Percentiles rank a stretch among this genome's conserved stretches.
phyloP scores from a whole-genome alignment of 2,113 vertebrate species.

The Corythornis cristatus region DNA sequence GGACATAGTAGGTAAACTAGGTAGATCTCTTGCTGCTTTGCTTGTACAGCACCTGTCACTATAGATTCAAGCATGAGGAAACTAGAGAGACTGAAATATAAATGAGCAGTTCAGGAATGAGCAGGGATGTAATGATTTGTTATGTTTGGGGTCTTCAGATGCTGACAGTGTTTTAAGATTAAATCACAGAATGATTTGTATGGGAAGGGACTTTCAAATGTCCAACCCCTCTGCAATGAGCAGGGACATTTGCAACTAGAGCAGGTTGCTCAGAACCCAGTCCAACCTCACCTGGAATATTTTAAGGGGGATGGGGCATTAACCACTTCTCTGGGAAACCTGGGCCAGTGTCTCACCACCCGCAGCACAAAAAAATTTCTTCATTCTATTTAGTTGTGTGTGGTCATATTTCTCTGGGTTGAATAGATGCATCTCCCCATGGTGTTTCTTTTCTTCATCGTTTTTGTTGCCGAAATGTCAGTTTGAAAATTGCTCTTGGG shows the following conservation, averaged over 20 bases:
- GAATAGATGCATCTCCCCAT: fast-evolving
- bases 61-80: neutral
- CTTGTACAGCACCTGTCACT: neutral
- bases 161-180: neutral
- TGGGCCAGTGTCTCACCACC: no score
- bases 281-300: neutral
- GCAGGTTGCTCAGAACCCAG: neutral
- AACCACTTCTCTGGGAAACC: neutral
- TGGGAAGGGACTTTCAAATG: neutral
- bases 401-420: neutral
- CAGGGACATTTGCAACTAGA: neutral
- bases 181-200: neutral
- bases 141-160: neutral
- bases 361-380: no score
- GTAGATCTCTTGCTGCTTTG: neutral
- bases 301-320: neutral
- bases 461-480: neutral
- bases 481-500: neutral
- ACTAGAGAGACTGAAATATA: neutral
- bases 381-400: neutral
- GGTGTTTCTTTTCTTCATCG: neutral
- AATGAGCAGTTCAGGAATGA: neutral
- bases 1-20: fast-evolving
- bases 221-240: neutral
- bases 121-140: neutral